These are phyloP conservation scores for Luidia sarsii DNA, from an alignment of 53 echinoderm and acorn worm species.

Conservation along the genomic window DNA sequence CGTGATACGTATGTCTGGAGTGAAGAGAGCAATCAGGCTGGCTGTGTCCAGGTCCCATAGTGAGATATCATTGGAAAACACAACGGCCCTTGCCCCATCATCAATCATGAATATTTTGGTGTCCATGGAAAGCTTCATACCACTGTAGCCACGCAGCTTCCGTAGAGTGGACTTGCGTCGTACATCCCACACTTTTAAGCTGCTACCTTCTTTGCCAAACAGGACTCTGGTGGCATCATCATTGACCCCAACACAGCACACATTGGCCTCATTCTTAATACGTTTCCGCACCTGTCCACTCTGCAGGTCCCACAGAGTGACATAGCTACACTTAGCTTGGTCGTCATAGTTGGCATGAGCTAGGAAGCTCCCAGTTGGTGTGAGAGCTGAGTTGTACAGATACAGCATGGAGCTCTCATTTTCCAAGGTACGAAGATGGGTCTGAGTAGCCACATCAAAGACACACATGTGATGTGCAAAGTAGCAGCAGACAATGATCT, in stretches of 20 bases:
- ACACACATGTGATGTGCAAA: constrained; percentile 95
- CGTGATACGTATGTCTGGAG: constrained; percentile 81
- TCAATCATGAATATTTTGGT: constrained; percentile 93
- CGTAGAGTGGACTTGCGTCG: constrained; percentile 72
- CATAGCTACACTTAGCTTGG: constrained; percentile 81
- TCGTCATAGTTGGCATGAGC: constrained; percentile 92
- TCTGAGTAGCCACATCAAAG: constrained; percentile 76
- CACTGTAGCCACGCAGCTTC: constrained; percentile 59
- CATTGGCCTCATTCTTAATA: constrained; percentile 85
- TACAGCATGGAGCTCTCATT: constrained; percentile 88
- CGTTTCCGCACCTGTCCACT: constrained; percentile 80
- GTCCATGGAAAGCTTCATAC: constrained; percentile 61
- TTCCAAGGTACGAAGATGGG: constrained; percentile 78
- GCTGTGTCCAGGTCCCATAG: constrained; percentile 86
- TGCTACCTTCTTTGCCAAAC: constrained; percentile 88
- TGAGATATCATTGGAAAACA: constrained; percentile 77
- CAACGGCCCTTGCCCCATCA: constrained; percentile 71
- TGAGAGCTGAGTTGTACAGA: constrained; percentile 75
- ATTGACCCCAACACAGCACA: constrained; percentile 89
- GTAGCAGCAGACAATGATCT: constrained; percentile 82
- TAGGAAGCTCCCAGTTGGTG: constrained; percentile 67
- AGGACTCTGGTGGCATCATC: constrained; percentile 72
- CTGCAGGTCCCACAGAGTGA: constrained; percentile 88
- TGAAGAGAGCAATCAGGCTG: constrained; percentile 77
- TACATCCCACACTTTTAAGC: constrained; percentile 88